phyloP scores from a whole-genome alignment of 2,888 invertebrate species.

The Scrobipalpa atriplicella region DNA sequence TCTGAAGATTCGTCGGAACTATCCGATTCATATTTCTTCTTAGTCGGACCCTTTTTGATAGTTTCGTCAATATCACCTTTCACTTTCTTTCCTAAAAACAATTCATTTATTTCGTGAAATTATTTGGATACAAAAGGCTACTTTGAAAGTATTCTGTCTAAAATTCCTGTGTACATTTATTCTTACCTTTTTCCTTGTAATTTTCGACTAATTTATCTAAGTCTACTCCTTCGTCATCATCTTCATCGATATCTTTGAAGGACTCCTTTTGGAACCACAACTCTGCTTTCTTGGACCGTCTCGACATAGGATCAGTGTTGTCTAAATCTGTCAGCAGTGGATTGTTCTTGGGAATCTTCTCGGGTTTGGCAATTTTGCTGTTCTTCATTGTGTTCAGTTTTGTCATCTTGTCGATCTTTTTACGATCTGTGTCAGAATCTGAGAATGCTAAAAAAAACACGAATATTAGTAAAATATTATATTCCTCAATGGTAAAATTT shows the following conservation, averaged over 20 bases:
- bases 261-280: slow-evolving; percentile 94
- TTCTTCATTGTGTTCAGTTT: slow-evolving; percentile 70
- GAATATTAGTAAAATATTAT: not conserved
- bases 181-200: slow-evolving; percentile 87
- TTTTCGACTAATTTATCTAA: slow-evolving; percentile 89
- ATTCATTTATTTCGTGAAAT: too few species aligned
- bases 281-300: slow-evolving; percentile 89
- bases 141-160: not conserved
- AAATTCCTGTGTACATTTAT: not conserved
- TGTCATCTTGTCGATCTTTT: slow-evolving; percentile 67
- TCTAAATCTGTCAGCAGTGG: slow-evolving; percentile 92
- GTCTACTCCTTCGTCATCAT: slow-evolving; percentile 94
- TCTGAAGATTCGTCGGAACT: slow-evolving; percentile 72
- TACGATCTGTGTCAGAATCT: slow-evolving; percentile 83
- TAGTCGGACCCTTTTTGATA: slow-evolving; percentile 40
- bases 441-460: slow-evolving; percentile 80
- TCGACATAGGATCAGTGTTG: slow-evolving; percentile 87
- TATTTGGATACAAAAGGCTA: too few species aligned
- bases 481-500: too few species aligned
- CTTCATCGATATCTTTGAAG: slow-evolving; percentile 90
- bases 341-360: slow-evolving; percentile 74
- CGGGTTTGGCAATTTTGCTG: slow-evolving; percentile 53
- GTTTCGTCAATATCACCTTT: slow-evolving; percentile 47
- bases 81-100: slow-evolving; percentile 62
- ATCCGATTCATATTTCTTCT: slow-evolving; percentile 66